These are phyloP conservation scores for Adrianichthys oophorus DNA, from an alignment of 2,797 vertebrate genomes.

Conservation along the genomic window DNA sequence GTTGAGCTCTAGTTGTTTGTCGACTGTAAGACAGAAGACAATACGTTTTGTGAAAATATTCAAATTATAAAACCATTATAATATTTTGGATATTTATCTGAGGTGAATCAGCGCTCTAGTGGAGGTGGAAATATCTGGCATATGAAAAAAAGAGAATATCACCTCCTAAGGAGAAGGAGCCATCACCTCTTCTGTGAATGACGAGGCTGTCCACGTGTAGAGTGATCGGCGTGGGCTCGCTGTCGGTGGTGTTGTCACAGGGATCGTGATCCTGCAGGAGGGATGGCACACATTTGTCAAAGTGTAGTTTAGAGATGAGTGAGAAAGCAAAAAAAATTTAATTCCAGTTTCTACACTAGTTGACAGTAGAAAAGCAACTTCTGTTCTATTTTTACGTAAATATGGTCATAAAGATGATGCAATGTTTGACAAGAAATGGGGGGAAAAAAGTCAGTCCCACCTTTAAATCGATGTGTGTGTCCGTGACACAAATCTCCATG, in stretches of 20 bases:
- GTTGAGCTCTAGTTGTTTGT: constrained; percentile 47
- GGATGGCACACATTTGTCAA: not conserved
- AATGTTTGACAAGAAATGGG: not conserved
- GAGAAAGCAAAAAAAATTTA: constrained; percentile 14
- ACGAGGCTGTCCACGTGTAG: constrained; percentile 88
- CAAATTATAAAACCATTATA: no score
- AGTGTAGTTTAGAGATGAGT: not conserved
- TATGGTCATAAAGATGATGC: constrained; percentile 9
- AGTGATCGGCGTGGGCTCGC: constrained; percentile 80
- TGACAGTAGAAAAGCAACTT: constrained; percentile 23
- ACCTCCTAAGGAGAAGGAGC: constrained; percentile 92
- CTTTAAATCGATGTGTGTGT: constrained; percentile 88
- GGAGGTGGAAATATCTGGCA: constrained; percentile 24
- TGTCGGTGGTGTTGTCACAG: constrained; percentile 74
- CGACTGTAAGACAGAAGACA: constrained; percentile 36
- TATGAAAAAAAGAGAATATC: constrained; percentile 14
- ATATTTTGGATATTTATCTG: not conserved
- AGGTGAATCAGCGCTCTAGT: constrained; percentile 28
- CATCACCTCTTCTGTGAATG: constrained; percentile 89
- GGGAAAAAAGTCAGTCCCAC: constrained; percentile 58
- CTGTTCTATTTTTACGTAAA: constrained; percentile 32
- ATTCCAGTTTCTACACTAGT: constrained; percentile 27
- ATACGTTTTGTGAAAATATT: no score
- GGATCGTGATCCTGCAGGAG: constrained; percentile 86
- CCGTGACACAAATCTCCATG: constrained; percentile 92